phyloP scores from a whole-genome alignment of 2,888 invertebrate genomes.

The Epirrhoe tristata region DNA sequence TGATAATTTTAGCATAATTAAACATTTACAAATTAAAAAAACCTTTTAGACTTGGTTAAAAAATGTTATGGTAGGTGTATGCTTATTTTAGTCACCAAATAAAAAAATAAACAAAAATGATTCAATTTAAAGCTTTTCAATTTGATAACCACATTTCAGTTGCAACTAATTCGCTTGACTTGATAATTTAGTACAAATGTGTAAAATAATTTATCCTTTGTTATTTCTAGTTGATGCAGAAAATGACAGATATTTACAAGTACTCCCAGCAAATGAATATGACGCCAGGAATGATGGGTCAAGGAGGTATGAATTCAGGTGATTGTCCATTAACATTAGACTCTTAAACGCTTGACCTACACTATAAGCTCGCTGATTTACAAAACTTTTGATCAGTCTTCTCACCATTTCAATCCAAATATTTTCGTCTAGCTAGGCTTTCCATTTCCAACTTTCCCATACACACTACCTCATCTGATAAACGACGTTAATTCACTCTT shows the following conservation, averaged over 20 bases:
- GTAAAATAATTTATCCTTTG: slow-evolving; percentile 28
- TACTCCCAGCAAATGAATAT: slow-evolving; percentile 74
- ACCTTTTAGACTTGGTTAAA: neutral
- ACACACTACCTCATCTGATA: neutral
- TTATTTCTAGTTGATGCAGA: slow-evolving; percentile 76
- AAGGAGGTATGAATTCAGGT: slow-evolving; percentile 72
- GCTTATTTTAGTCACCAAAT: slow-evolving; percentile 7
- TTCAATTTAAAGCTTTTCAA: slow-evolving; percentile 10
- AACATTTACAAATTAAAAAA: neutral
- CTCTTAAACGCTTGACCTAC: too few species aligned
- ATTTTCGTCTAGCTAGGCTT: too few species aligned
- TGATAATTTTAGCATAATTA: slow-evolving; percentile 5
- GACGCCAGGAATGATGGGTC: slow-evolving; percentile 74
- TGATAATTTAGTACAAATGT: neutral
- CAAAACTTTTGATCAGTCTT: too few species aligned
- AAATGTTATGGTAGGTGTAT: slow-evolving; percentile 2
- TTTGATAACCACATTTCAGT: neutral
- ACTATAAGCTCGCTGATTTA: too few species aligned
- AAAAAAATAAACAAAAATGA: neutral
- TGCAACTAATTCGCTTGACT: slow-evolving; percentile 10
- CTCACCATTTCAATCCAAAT: too few species aligned
- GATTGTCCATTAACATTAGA: slow-evolving; percentile 38
- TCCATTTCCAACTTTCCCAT: too few species aligned
- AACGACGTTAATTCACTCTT: too few species aligned
- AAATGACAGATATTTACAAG: slow-evolving; percentile 76